A percentile compares a stretch with the other conserved stretches of the same genome.
phyloP scores from a whole-genome alignment of 2,797 vertebrate species.

The Scolopax bukidnonensis region DNA sequence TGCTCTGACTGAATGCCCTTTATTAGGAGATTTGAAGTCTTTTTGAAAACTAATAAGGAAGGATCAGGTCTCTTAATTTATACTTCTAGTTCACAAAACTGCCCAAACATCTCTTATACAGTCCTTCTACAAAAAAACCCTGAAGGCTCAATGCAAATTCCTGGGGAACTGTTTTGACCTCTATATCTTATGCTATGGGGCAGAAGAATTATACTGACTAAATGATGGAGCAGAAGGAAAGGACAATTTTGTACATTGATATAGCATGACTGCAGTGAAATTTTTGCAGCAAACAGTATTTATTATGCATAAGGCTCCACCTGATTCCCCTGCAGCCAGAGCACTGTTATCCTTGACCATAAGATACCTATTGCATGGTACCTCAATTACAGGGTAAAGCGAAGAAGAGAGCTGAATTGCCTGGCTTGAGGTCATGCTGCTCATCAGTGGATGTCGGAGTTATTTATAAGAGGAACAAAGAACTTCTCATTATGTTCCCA shows the following conservation, averaged over 20 bases:
- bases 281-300: constrained; percentile 8
- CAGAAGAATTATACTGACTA: not conserved
- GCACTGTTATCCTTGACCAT: not conserved
- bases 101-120: not conserved
- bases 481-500: not conserved
- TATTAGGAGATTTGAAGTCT: not conserved
- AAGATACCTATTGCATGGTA: not conserved
- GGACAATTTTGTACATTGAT: not conserved
- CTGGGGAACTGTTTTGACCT: not conserved
- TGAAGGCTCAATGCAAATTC: not conserved
- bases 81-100: not conserved
- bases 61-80: not conserved
- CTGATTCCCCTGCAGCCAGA: not conserved
- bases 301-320: not conserved
- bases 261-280: not conserved
- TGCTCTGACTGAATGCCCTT: not conserved
- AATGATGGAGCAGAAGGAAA: not conserved
- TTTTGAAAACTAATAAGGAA: not conserved
- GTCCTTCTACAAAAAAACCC: not conserved
- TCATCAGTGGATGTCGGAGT: not conserved
- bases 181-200: not conserved
- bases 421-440: constrained; percentile 18
- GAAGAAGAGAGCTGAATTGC: not conserved
- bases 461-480: constrained; percentile 47
- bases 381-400: constrained; percentile 4